A percentile compares a stretch with the other conserved stretches of the same genome.
Evolutionary conservation across 1,140 invertebrate genomes (phyloP).

Genomic region (Amphibalanus amphitrite): DNA sequence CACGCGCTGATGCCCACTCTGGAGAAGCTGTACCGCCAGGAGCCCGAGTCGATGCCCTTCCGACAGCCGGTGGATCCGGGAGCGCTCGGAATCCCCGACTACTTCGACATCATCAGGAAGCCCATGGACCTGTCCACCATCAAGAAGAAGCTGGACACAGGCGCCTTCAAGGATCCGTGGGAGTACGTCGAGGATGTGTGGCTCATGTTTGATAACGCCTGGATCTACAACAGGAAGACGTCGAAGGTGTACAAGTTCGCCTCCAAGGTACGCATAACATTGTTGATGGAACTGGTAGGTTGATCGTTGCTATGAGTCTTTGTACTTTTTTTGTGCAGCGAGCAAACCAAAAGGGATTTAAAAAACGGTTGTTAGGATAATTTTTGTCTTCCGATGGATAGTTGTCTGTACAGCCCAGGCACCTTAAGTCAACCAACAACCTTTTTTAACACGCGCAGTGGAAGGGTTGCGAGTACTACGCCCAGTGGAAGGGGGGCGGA

Average conservation of each 20-base stretch:
- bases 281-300: too few relatives aligned
- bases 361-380: too few relatives aligned
- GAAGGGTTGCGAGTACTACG: too few relatives aligned
- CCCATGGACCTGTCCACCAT: conserved; percentile 98
- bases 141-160: conserved; percentile 78
- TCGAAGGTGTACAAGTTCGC: conserved; percentile 95
- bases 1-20: conserved; percentile 85
- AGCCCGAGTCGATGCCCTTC: conserved; percentile 92
- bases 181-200: conserved; percentile 99
- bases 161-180: conserved; percentile 94
- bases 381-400: too few relatives aligned
- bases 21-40: conserved; percentile 80
- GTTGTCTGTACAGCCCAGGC: too few relatives aligned
- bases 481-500: too few relatives aligned
- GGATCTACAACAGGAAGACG: conserved; percentile 97
- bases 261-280: conserved; percentile 67
- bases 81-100: conserved; percentile 74
- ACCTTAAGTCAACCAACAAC: too few relatives aligned
- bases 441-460: too few relatives aligned
- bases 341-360: too few relatives aligned
- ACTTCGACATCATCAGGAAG: conserved; percentile 94
- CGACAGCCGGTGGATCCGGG: conserved; percentile 85
- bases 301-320: too few relatives aligned
- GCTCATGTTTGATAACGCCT: conserved; percentile 99
- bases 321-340: too few relatives aligned